Base-by-base conservation (phyloP, 2,113 vertebrate species). In the Saiga tatarica region DNA sequence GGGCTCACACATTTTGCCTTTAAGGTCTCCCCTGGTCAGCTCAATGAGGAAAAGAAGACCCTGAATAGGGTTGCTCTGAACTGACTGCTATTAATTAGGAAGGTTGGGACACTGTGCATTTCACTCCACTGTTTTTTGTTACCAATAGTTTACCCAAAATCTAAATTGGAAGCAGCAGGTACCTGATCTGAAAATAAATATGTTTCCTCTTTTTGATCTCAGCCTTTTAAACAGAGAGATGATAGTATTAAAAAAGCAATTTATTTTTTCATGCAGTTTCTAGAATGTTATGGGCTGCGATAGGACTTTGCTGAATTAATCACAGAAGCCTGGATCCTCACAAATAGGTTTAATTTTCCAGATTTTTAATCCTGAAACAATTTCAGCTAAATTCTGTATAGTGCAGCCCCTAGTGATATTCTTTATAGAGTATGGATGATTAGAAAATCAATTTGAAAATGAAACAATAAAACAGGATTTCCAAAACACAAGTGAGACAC, bases 131-230 rank as follows among this genome's bases (percentile, higher is more conserved):
- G 91, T 94, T 98, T 98, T 98, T 98, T 60, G 90, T 90, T 98
- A 98, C 92, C 26, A 53, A 71, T 82, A 94, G 60, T 98, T 98
- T 98, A 97, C 96, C 93, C 97, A 92, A 30, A 95, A 97, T 97
- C 97, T 99, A 98, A 99, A 99, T 98, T 98, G 98, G 95, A 98
- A 98, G 97, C 97, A 98, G 97, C 89, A 98, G 96, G 87, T 98
- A 87, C 98, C 96, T 97, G 96, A 98, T 98, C 96, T 98, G 94
- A 98, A 99, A 99, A 98, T 39, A 98, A 99, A 98, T 98, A 97
- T 94, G 98, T 98, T 98, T 91, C 33, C 15, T 91, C 57, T 64
- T 95, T 97, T 93, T 87, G 11, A 97, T 97, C 52, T 76, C 85
- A 79, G 42, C 23, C 76, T 92, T 97, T 97, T 89, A 30, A 94